Conservation (phyloP, 2,888 invertebrate genomes). For the Aporophyla nigra region DNA sequence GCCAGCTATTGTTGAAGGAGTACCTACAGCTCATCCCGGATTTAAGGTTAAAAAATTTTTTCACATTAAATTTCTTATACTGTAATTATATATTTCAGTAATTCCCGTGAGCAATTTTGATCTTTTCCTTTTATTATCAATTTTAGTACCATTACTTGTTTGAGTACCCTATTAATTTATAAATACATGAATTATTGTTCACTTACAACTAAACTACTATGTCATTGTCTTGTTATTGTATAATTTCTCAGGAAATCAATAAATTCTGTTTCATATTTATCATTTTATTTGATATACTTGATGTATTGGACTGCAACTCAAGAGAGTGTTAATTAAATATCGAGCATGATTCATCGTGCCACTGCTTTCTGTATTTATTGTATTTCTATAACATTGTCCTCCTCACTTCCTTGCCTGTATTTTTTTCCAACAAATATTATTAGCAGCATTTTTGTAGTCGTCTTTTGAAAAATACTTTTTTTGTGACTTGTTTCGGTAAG, state of each 20-base stretch:
- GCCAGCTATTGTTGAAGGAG: too few species aligned
- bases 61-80: background rate
- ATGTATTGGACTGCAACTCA: conserved; percentile 28
- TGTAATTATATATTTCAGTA: background rate
- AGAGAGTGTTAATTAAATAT: conserved; percentile 39
- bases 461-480: too few species aligned
- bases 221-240: conserved; percentile 27
- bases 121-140: background rate
- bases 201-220: conserved; percentile 19
- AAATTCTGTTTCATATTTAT: conserved; percentile 38
- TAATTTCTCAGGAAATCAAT: conserved; percentile 33
- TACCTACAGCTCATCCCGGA: too few species aligned
- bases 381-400: background rate
- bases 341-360: conserved; percentile 16
- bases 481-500: too few species aligned
- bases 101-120: background rate
- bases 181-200: background rate
- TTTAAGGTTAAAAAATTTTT: background rate
- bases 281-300: conserved; percentile 18
- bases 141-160: background rate
- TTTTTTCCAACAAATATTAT: too few species aligned
- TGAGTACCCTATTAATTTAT: background rate
- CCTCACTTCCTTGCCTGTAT: background rate
- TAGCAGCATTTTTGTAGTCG: too few species aligned
- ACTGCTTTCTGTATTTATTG: background rate